Percentiles rank a stretch among this genome's conserved stretches.
These are phyloP conservation scores for Ditula angustiorana DNA, from an alignment of 2,888 invertebrate genomes.

Conservation along the genomic window DNA sequence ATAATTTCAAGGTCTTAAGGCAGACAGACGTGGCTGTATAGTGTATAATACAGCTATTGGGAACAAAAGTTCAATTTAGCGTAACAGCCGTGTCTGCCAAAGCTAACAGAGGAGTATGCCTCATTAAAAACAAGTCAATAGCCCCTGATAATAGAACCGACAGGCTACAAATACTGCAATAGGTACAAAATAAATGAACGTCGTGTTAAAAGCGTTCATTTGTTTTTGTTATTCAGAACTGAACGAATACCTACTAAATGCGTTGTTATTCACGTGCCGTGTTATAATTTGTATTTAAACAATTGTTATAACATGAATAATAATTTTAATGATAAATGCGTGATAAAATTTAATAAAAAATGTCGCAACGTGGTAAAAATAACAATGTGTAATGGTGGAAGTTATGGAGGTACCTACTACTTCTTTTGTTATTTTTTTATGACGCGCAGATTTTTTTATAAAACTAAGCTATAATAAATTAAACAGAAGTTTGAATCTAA, in stretches of 20 bases:
- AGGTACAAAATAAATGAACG: not conserved
- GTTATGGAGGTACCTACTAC: no score
- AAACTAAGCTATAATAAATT: no score
- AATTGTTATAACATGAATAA: slow-evolving; percentile 38
- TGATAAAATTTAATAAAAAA: slow-evolving; percentile 9
- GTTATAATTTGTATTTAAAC: slow-evolving; percentile 37
- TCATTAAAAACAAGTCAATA: slow-evolving; percentile 8
- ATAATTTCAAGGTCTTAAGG: no score
- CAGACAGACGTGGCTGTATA: no score
- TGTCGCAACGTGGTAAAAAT: not conserved
- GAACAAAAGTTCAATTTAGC: no score
- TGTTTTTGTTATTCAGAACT: slow-evolving; percentile 22
- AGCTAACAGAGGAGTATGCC: slow-evolving; percentile 40
- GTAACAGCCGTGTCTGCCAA: not conserved
- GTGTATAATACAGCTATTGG: no score
- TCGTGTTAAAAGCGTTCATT: not conserved
- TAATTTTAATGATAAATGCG: slow-evolving; percentile 20
- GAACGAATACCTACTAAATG: slow-evolving; percentile 13
- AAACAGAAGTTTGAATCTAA: no score
- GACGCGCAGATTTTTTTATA: no score
- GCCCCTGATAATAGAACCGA: not conserved
- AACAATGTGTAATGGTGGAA: no score
- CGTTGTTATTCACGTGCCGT: slow-evolving; percentile 4
- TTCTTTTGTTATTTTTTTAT: no score
- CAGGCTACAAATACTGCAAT: not conserved